Percentiles rank a stretch among this genome's conserved stretches.
Conservation (phyloP, 2,888 invertebrate species). For the Cheiracanthium punctorium region DNA sequence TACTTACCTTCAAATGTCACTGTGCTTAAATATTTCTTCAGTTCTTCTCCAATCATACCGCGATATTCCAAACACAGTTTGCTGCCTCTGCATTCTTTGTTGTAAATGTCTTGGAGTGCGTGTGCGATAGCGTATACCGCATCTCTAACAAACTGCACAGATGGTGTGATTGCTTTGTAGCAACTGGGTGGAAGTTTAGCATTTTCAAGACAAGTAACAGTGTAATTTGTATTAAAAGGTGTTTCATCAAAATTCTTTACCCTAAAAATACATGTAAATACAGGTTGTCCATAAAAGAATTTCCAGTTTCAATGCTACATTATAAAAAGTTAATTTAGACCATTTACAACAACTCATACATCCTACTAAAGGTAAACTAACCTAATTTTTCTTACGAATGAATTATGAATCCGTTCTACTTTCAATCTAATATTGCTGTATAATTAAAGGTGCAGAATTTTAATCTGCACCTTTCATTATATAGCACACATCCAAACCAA, state of each 20-base stretch:
- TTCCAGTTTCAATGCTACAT: neutral
- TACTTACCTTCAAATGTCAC: neutral
- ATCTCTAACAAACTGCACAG: slow-evolving; percentile 17
- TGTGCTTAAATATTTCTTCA: neutral
- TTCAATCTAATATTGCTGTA: no score
- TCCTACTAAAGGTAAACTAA: neutral
- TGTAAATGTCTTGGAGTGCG: neutral
- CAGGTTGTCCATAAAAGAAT: neutral
- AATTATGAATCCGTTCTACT: no score
- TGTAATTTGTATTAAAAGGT: slow-evolving; percentile 1
- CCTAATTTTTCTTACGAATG: no score
- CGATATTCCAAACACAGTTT: neutral
- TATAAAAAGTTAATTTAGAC: neutral
- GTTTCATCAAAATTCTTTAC: neutral
- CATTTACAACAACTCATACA: neutral
- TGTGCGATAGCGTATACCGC: neutral
- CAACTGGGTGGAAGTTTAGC: neutral
- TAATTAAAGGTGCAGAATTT: no score
- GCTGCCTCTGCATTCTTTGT: neutral
- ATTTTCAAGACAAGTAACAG: neutral
- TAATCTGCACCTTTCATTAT: no score
- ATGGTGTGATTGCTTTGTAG: neutral
- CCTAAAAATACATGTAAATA: neutral
- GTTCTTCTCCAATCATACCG: neutral
- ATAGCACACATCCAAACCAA: no score